Conservation (phyloP, 2,888 invertebrate species). For the Subacronicta megacephala region DNA sequence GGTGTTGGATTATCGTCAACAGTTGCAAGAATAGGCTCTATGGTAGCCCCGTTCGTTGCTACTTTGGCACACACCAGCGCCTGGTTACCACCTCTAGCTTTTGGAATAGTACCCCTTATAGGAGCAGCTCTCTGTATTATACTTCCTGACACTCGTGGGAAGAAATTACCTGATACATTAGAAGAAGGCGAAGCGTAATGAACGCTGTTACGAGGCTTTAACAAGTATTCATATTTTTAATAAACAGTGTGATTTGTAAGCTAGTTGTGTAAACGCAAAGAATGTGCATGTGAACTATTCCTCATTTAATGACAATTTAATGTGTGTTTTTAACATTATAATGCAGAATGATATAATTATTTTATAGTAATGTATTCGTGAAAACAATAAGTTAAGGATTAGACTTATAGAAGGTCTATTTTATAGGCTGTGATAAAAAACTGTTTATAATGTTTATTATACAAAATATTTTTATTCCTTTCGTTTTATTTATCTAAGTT, state of each 20-base stretch:
- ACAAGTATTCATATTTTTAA: conserved; percentile 58
- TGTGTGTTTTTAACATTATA: conserved; percentile 20
- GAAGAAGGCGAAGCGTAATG: conserved; percentile 92
- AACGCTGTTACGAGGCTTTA: conserved; percentile 20
- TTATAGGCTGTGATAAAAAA: conserved; percentile 78
- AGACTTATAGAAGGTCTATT: conserved; percentile 61
- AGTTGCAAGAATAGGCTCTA: conserved; percentile 95
- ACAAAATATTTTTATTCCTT: conserved; percentile 13
- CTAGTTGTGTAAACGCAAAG: conserved; percentile 19
- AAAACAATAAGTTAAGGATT: conserved; percentile 24
- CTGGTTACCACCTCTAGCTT: conserved; percentile 93
- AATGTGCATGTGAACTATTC: conserved; percentile 28
- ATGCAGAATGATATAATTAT: conserved; percentile 16
- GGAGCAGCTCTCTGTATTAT: conserved; percentile 92
- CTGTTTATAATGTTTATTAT: conserved; percentile 47
- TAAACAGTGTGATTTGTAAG: conserved; percentile 20
- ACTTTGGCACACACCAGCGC: conserved; percentile 88
- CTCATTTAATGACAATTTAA: conserved; percentile 40
- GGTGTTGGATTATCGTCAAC: conserved; percentile 96
- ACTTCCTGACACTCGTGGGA: conserved; percentile 94
- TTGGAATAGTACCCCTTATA: conserved; percentile 92
- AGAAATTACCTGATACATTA: conserved; percentile 93
- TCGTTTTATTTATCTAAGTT: conserved; percentile 21
- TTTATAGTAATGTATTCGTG: conserved; percentile 33
- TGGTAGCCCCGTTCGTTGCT: conserved; percentile 95